A percentile compares a stretch with the other conserved stretches of the same genome.
Conservation (phyloP, 2,797 vertebrate genomes). For the Hoplostethus atlanticus region DNA sequence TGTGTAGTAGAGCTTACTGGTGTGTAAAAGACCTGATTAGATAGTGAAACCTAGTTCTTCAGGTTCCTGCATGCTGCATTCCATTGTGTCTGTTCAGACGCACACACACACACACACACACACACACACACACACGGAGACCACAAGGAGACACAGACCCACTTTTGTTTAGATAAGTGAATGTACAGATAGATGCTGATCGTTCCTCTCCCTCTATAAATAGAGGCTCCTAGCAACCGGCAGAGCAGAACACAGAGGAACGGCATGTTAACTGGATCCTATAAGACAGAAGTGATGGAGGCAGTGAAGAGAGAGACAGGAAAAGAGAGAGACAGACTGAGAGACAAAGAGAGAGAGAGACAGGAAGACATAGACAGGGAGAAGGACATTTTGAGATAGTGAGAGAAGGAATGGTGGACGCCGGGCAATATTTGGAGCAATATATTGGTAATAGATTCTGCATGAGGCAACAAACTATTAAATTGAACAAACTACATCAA, state of each 20-base stretch:
- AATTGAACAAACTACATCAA: background rate
- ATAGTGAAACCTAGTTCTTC: constrained; percentile 6
- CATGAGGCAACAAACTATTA: background rate
- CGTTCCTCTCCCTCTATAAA: constrained; percentile 69
- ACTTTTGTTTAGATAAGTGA: constrained; percentile 68
- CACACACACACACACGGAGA: background rate
- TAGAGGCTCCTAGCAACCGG: constrained; percentile 68
- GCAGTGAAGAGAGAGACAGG: constrained; percentile 20
- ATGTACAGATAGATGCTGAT: constrained; percentile 62
- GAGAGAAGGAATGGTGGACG: background rate
- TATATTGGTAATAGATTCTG: constrained; percentile 5
- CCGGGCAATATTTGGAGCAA: constrained; percentile 12
- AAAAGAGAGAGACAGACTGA: constrained; percentile 20
- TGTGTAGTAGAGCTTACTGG: background rate
- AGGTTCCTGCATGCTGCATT: too few species aligned
- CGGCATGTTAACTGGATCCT: constrained; percentile 62
- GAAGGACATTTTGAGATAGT: background rate
- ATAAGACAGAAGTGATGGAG: constrained; percentile 34
- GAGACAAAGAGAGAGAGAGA: background rate
- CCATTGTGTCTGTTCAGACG: constrained; percentile 8
- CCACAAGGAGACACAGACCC: constrained; percentile 42
- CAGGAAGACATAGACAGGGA: constrained; percentile 2
- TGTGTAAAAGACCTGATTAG: constrained; percentile 6
- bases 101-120: background rate
- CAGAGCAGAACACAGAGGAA: constrained; percentile 64